Base-by-base conservation (phyloP, 2,888 invertebrate species). In the Rhingia campestris region DNA sequence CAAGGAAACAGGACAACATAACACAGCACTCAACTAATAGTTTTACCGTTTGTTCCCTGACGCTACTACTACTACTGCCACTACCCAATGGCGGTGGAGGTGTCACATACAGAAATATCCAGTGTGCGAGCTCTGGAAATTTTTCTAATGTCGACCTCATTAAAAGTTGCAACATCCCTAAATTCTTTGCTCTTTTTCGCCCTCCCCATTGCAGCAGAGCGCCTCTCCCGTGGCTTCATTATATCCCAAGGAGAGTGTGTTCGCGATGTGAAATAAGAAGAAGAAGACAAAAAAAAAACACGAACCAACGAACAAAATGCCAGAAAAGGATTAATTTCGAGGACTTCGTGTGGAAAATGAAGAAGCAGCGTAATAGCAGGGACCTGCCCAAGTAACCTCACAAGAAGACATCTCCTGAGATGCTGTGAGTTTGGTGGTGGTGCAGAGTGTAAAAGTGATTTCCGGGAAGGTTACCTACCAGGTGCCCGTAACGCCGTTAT, bases 91-190 rank as follows among this genome's bases (percentile, higher is more conserved):
- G 39, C 47, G 33, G 14, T 41, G 35, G 41, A 41, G 35, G 67
- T 69, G 76, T 76, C 63, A 70, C 76, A 69, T 61, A 54, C 75
- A 75, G 35, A 33, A 63, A 39, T n/a, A 51, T 32, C 41, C 61
- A 22, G 53, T 59, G 53, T 79, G 79, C 49, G 30, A 22, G 22
- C 59, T 54, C 32, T 74, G 66, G 43, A 56, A 41, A 79, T 59
- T 70, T 75, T 80, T 84, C 80, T 80, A 80, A 84, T 80, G 84
- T 75, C 80, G 74, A 84, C 84, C 84, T 84, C 84, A 84, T 84
- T 84, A 84, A 84, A 80, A 84, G 64, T 80, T 84, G 80, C 80
- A 84, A 70, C 84, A 84, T 84, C 84, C 80, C 80, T 84, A 84
- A 84, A 82, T 79, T 79, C 54, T 45, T 69, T 56, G 56, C 32